Base-by-base conservation (phyloP, 2,797 vertebrate species). In the Halcyon leucocephala region DNA sequence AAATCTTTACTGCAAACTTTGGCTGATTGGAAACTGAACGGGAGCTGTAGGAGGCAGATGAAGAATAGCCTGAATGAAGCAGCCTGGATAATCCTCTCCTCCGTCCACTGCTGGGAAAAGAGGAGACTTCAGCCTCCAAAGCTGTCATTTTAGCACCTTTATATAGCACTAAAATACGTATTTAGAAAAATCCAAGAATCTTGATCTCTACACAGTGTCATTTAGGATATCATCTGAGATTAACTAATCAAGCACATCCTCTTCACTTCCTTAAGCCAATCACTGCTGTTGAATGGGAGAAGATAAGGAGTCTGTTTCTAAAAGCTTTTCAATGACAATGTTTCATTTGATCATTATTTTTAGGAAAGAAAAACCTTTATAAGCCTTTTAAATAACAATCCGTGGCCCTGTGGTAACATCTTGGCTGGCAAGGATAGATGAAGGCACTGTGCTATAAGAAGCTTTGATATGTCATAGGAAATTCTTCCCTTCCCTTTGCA, bases 361-460 rank as follows among this genome's bases (percentile, higher is more conserved):
- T 42, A 51, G 62, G 44, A 77, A 57, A 79, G 12, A 64, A 78
- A 91, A 91, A 67, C 6, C 33, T 73, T 94, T 88, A 83, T 37
- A 97, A 97, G 70, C 58, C 86, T 96, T 97, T 97, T 94, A 97
- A 98, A 95, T 80, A 97, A 90, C 78, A 93, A 48, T 79, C 80
- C 55, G 35, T 37, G 73, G n/a, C 71, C 80, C 80, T 81, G 64
- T 84, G 42, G 76, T 70, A 96, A 94, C 57, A 83, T 54, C 62
- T 89, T 66, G 52, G 65, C 72, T 93, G 61, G 92, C 80, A 95
- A 94, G 91, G 95, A 96, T 51, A 86, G 19, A 51, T 85, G 61
- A 95, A 88, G 85, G 48, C 82, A 78, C 71, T 58, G 80, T 49
- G 46, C 35, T 97, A 72, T 96, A 83, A 97, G 92, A 97, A 95